Evolutionary conservation across 2,888 invertebrate genomes (phyloP).

Genomic region (Acrobasis consociella): DNA sequence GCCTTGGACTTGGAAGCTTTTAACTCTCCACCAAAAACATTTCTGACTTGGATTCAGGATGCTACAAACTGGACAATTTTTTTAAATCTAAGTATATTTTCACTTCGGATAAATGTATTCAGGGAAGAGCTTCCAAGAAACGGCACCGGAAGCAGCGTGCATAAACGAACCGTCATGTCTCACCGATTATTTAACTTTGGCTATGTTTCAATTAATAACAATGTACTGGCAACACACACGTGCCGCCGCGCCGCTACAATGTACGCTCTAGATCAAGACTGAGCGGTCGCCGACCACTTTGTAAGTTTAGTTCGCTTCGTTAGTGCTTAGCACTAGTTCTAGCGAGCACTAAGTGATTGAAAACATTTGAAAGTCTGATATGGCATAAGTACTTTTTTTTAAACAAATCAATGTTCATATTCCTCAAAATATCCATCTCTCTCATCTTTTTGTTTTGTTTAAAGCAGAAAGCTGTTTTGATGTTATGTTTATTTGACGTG

Average conservation of each 20-base stretch:
- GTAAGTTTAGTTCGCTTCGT: neutral
- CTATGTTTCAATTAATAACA: constrained; percentile 14
- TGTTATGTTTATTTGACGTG: no score
- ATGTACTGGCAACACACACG: constrained; percentile 6
- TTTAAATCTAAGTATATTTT: neutral
- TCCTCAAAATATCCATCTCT: no score
- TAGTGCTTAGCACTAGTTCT: neutral
- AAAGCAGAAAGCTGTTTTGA: no score
- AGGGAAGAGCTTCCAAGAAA: constrained; percentile 5
- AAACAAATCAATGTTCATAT: no score
- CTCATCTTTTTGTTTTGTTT: no score
- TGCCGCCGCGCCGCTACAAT: neutral
- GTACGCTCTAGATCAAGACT: neutral
- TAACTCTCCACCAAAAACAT: no score
- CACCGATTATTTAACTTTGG: constrained; percentile 14
- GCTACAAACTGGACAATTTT: no score
- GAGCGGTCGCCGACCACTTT: neutral
- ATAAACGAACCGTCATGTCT: neutral
- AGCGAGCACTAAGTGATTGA: neutral
- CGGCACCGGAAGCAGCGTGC: constrained; percentile 12
- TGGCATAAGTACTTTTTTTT: neutral
- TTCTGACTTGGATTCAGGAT: neutral
- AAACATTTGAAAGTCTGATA: neutral
- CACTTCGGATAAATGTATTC: neutral
- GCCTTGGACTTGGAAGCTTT: no score